Base-by-base conservation (phyloP, 1,140 invertebrate genomes). In the Microplitis demolitor region DNA sequence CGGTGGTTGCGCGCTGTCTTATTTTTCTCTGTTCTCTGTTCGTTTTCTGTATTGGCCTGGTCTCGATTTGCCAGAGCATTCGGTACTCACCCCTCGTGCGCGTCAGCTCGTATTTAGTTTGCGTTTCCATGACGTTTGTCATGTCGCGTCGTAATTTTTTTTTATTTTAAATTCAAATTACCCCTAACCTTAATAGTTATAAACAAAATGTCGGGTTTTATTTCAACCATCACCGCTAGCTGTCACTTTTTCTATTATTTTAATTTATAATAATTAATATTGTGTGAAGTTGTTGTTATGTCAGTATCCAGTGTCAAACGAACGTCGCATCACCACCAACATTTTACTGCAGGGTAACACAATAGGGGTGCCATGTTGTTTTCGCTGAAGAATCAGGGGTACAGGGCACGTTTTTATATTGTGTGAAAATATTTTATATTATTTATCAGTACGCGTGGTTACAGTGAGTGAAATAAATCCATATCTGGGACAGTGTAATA, bases 381-480 rank as follows among this genome's bases (percentile, higher is more conserved):
- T 33, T 31, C 9, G 4, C 14, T 9, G 31, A 39, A n/a, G 37
- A 4, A 39, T 39, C 35, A 8, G 31, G 33, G 14, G 13, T 39
- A 45, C 11, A 35, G 35, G n/a, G 31, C 6, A 4, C 4, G 16
- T 13, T 37, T 31, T 33, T 31, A 4, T 61, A 13, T 69, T 72
- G 50, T 39, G 54, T 45, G 11, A 5, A 45, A 45, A 3, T 9
- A 6, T 3, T 3, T 6, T 6, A 45, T 6, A 45, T 45, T 9
- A 45, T 9, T 39, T 8, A 39, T 5, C 37, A 39, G 37, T 8
- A 63, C 63, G 58, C 66, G 66, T 54, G 54, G 62, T 69, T 45
- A 2, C 56, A 37, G 58, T 50, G 66, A 39, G 11, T 6, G 11
- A 45, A 64, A 73, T 69, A 73, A 54, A 51, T 53, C 9, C 5